Evolutionary conservation across 2,888 invertebrate species (phyloP).

Genomic region (Dioctria rufipes): DNA sequence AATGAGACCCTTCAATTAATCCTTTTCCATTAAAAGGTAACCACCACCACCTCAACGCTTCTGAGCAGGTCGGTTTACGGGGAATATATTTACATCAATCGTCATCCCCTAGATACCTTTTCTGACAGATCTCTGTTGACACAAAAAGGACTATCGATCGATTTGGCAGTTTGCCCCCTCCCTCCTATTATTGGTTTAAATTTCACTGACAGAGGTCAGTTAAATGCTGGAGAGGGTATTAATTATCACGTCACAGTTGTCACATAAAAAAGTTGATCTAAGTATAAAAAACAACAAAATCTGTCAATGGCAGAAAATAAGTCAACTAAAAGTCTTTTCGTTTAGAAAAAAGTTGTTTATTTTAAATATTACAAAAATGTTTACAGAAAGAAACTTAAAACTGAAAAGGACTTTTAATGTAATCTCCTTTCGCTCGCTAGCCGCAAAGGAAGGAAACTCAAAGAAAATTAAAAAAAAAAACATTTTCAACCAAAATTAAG

Average conservation of each 20-base stretch:
- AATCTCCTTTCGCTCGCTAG: conserved; percentile 26
- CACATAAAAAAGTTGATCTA: too few species aligned
- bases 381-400: conserved; percentile 38
- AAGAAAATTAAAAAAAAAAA: background rate
- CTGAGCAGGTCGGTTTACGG: too few species aligned
- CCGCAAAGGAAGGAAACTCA: conserved; percentile 15
- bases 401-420: conserved; percentile 17
- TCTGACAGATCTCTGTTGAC: too few species aligned
- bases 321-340: conserved; percentile 33
- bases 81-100: conserved; percentile 6
- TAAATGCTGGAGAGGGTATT: background rate
- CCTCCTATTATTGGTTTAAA: background rate
- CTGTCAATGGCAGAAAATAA: background rate
- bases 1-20: conserved; percentile 14
- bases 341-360: conserved; percentile 36
- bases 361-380: conserved; percentile 40
- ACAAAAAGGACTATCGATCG: background rate
- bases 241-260: too few species aligned
- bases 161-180: background rate
- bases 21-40: background rate
- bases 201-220: background rate
- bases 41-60: too few species aligned
- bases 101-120: background rate
- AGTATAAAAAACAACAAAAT: background rate
- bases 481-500: conserved; percentile 37